Base-by-base conservation (phyloP, 2,113 vertebrate genomes). In the Oreocharis arfaki region DNA sequence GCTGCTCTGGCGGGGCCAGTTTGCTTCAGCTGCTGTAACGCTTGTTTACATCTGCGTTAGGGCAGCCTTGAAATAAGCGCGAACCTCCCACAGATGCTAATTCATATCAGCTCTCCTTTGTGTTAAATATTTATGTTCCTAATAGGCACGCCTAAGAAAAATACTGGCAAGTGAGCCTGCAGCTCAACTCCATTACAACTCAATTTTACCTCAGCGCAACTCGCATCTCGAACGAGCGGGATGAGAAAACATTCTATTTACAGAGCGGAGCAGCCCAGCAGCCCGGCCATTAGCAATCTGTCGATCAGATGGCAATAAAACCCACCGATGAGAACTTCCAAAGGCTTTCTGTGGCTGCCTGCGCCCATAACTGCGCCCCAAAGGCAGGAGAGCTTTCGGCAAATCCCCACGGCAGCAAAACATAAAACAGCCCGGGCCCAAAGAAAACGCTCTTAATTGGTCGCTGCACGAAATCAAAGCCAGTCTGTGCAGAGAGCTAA, bases 111-210 rank as follows among this genome's bases (percentile, higher is more conserved):
- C 53, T 92, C 96, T 92, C 91, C 87, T 90, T 67, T 53, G 74
- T 73, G 89, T 96, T 88, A 84, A 91, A 92, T 89, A 95, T 92
- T 91, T 75, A 89, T 76, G 61, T 37, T 90, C 69, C 35, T 86
- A 80, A 92, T 65, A 80, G 84, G 42, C 92, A 70, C 89, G 82
- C 95, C 91, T 91, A 90, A 91, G 94, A 83, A 93, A 96, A 95
- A 84, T 27, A 91, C 55, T n/a, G 89, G 49, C 90, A 19, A 82
- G 82, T 2, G 30, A 93, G 59, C 61, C 73, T 8, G 50, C 71
- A n/a, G 79, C 76, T 87, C 93, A 47, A 57, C 60, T 57, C 61
- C 83, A 95, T 44, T 64, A 52, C 87, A 52, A 68, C 74, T 77
- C 86, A 37, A 41, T 82, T 88, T 89, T 61, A 73, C 71, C 73